A percentile compares a stretch with the other conserved stretches of the same genome.
Evolutionary conservation across 2,113 vertebrate species (phyloP).

Genomic region (Sturnira hondurensis): DNA sequence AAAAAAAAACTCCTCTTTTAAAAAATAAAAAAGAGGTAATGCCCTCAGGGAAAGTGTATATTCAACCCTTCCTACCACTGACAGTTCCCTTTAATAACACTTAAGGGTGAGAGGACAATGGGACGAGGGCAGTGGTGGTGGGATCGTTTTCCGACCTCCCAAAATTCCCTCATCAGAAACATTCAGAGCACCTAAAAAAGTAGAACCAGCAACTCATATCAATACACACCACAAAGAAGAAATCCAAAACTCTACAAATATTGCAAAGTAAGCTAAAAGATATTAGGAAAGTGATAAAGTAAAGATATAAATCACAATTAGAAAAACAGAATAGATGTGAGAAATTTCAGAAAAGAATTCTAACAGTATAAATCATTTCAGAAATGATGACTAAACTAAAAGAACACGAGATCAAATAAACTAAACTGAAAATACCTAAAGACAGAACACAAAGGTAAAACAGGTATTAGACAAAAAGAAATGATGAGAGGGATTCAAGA

Average conservation of each 20-base stretch:
- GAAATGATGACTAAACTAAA: not conserved
- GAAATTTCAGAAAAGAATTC: not conserved
- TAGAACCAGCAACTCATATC: not conserved
- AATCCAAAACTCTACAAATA: not conserved
- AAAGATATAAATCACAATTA: not conserved
- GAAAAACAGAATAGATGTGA: not conserved
- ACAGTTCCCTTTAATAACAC: not conserved
- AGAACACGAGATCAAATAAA: not conserved
- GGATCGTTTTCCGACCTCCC: not conserved
- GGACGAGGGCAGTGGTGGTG: not conserved
- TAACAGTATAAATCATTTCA: constrained; percentile 3
- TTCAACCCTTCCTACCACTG: not conserved
- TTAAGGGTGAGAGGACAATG: not conserved
- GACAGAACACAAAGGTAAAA: not conserved
- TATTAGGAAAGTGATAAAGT: not conserved
- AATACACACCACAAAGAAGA: not conserved
- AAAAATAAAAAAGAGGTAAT: too few species aligned
- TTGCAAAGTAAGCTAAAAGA: not conserved
- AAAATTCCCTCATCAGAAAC: not conserved
- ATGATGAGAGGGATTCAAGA: not conserved
- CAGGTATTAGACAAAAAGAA: not conserved
- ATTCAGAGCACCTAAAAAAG: not conserved
- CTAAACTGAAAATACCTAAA: not conserved
- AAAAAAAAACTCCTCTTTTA: too few species aligned
- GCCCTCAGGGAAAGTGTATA: not conserved